These are phyloP conservation scores for Horisme vitalbata DNA, from an alignment of 2,888 invertebrate genomes.

Conservation along the genomic window DNA sequence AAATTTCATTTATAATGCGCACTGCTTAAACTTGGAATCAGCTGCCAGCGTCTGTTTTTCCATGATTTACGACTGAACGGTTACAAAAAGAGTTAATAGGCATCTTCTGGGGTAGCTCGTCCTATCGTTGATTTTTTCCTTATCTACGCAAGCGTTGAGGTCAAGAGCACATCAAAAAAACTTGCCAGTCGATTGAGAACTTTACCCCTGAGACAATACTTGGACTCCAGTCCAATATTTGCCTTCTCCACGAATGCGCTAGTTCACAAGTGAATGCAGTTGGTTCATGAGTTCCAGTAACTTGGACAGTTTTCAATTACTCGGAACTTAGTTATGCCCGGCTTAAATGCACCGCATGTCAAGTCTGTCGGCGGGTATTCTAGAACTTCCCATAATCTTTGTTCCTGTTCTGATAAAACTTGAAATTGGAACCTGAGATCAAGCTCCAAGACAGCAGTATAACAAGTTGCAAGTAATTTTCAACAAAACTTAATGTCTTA, in stretches of 20 bases:
- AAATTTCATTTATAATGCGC: too few relatives aligned
- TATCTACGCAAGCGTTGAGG: too few relatives aligned
- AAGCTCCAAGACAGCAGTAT: too few relatives aligned
- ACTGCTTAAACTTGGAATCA: too few relatives aligned
- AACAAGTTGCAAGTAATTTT: too few relatives aligned
- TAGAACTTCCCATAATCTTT: slow-evolving; percentile 17
- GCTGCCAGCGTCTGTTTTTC: too few relatives aligned
- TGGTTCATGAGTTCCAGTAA: slow-evolving; percentile 31
- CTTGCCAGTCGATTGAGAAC: not conserved
- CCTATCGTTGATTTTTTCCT: too few relatives aligned
- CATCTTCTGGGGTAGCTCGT: too few relatives aligned
- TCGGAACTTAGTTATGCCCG: slow-evolving; percentile 44
- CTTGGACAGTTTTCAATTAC: slow-evolving; percentile 67
- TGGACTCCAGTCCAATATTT: slow-evolving; percentile 17
- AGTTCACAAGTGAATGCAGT: slow-evolving; percentile 26
- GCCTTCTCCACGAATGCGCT: slow-evolving; percentile 19
- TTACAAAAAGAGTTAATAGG: too few relatives aligned
- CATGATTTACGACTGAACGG: too few relatives aligned
- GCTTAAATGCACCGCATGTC: slow-evolving; percentile 32
- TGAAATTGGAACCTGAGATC: not conserved
- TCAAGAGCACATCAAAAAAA: too few relatives aligned
- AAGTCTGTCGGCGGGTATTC: slow-evolving; percentile 21
- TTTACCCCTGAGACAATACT: slow-evolving; percentile 8
- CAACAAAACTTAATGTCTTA: too few relatives aligned
- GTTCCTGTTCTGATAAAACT: slow-evolving; percentile 4